These are phyloP conservation scores for Cardiocondyla obscurior DNA, from an alignment of 1,140 invertebrate genomes.

Conservation along the genomic window DNA sequence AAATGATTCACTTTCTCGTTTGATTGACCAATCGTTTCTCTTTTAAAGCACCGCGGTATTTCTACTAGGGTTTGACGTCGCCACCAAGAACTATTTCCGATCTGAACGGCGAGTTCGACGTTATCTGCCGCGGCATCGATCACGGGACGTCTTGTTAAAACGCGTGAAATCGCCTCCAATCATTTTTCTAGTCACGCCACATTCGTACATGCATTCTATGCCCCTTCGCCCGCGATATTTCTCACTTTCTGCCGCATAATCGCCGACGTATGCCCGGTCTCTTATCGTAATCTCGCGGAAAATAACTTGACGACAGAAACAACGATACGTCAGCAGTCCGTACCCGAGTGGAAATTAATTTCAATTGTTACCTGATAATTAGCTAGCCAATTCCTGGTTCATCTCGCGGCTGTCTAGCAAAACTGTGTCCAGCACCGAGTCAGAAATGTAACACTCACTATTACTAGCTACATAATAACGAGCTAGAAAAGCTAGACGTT, in stretches of 20 bases:
- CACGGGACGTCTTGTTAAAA: conserved; percentile 48
- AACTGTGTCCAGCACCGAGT: too few species aligned
- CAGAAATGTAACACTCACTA: too few species aligned
- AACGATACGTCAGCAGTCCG: conserved; percentile 34
- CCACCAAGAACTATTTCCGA: conserved; percentile 38
- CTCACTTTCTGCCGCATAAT: neutral
- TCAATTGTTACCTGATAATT: too few species aligned
- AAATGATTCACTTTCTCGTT: conserved; percentile 2
- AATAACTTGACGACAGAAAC: conserved; percentile 36
- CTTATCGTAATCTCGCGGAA: conserved; percentile 18
- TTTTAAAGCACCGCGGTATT: neutral
- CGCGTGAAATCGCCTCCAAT: conserved; percentile 50
- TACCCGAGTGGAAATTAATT: too few species aligned
- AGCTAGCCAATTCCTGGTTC: too few species aligned
- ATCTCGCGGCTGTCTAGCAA: too few species aligned
- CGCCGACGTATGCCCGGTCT: conserved; percentile 8
- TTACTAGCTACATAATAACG: too few species aligned
- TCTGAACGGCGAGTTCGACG: conserved; percentile 31
- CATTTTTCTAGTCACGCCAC: conserved; percentile 54
- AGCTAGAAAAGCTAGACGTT: too few species aligned
- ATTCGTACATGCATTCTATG: conserved; percentile 28
- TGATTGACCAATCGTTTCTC: conserved; percentile 24
- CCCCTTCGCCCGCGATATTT: neutral
- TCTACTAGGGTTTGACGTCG: conserved; percentile 30
- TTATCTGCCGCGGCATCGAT: conserved; percentile 42